Evolutionary conservation across 2,797 vertebrate species (phyloP), one percentile per base, ranked within the genome.

Genomic region (Ambastaia sidthimunki): DNA sequence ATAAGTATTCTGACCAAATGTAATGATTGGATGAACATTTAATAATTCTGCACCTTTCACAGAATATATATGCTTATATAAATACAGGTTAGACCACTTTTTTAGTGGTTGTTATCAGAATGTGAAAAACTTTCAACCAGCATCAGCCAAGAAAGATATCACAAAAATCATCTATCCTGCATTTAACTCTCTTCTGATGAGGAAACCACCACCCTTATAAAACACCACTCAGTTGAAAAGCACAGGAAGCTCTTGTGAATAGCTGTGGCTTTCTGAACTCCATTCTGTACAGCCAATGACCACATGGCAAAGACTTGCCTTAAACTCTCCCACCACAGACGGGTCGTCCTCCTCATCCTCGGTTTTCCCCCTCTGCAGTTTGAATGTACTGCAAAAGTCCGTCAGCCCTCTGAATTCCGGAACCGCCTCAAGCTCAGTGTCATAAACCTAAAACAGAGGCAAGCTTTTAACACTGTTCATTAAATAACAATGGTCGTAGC

Each of bases 361-460:
- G 1, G 93, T 93, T 86, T 95, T 99, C 59, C 98, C 98, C 84
- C 96, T 92, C 84, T 90, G 93, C 23, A 99, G 90, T 86, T 96
- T 98, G 90, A 98, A 99, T 25, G 97, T 99, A 78, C 89, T 92
- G 75, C 97, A 99, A 92, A 99, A 99, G 82, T 99, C 98, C 15
- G 95, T 98, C 82, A 99, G 91, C 31, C 94, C 95, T 70, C 91
- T 92, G 86, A 97, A 99, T 81, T 97, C 95, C 3, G 90, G 74
- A 7, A 97, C 89, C 0, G 93, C 82, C 87, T 99, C 98, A 80
- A 99, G 88, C 76, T 96, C 96, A 3, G 87, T 82, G 1, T 95
- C 63, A 5, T 96, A 99, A 16, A 99, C 92, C 98, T 99, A 91
- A 81, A 89, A 73, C 18, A 71, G n/a, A 78, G 10, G 7, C 4